Base-by-base conservation (phyloP, 92 coral and sea anemone genomes). In the Blastomussa wellsi region DNA sequence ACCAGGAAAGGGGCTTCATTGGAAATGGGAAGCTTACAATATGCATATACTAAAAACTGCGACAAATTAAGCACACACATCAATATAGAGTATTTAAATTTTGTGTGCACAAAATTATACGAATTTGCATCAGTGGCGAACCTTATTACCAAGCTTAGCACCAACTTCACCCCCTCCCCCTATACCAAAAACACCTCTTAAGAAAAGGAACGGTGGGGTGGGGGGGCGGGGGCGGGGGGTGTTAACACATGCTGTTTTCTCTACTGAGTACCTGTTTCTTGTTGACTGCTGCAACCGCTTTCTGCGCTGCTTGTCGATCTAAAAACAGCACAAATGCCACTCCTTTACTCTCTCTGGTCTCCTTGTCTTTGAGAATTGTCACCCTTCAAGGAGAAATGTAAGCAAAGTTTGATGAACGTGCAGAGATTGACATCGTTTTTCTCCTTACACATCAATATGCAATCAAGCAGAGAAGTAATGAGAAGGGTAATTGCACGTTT, bases 331-430 rank as follows among this genome's bases (percentile, higher is more conserved):
- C 89, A 80, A 97, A 97, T 14, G 99, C 99, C 68, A 93, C 95
- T 1, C 99, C 99, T 79, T 93, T 97, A 53, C 99, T 97, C 74
- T 97, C 99, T 71, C 98, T 87, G 2, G 97, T 93, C 24, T 89
- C 87, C 79, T 90, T 97, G 87, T 95, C 99, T 82, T 49, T 92
- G 8, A 97, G 83, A 72, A 97, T 91, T 1, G 99, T 97, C 38
- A 97, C 99, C 77, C 99, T 97, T 70, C 10, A 1, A 26, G 47
- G 17, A 64, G 44, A 49, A 74, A 51, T 7, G 44, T 41, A 55
- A 20, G 28, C n/a, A 55, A 41, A 41, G 66, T n/a, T n/a, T n/a
- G 33, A 28, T 64, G 33, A 64, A 67, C 16, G 7, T 22, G 8
- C 19, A 60, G 66, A n/a, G 66, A 7, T 60, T 5, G n/a, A n/a